A percentile compares a stretch with the other conserved stretches of the same genome.
Evolutionary conservation across 2,888 invertebrate species (phyloP).

Genomic region (Antheraea assamensis): DNA sequence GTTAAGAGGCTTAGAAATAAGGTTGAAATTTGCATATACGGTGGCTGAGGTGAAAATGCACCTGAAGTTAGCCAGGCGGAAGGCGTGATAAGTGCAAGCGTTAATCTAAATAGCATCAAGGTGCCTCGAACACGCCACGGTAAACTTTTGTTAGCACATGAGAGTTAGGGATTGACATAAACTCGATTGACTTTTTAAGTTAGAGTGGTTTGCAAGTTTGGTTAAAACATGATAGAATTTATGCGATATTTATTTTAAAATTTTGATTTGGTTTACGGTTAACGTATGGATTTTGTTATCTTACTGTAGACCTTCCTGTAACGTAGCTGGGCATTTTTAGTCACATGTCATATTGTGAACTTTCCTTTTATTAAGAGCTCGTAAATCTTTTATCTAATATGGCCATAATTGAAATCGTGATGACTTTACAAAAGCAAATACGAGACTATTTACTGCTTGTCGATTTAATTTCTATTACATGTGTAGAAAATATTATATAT

Average conservation of each 20-base stretch:
- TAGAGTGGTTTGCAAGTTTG: constrained; percentile 1
- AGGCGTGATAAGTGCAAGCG: constrained; percentile 70
- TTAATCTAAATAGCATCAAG: constrained; percentile 77
- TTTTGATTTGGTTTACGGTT: background rate
- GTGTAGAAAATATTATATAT: too few species aligned
- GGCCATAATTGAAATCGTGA: too few species aligned
- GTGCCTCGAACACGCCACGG: constrained; percentile 50
- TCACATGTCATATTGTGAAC: too few species aligned
- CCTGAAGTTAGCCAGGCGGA: constrained; percentile 64
- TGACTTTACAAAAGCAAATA: too few species aligned
- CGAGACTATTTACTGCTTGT: too few species aligned
- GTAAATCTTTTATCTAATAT: too few species aligned
- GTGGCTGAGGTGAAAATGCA: constrained; percentile 49
- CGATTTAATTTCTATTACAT: too few species aligned
- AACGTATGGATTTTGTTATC: background rate
- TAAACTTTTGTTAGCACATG: constrained; percentile 41
- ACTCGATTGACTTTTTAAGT: constrained; percentile 29
- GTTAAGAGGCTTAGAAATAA: constrained; percentile 45
- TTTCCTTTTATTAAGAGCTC: too few species aligned
- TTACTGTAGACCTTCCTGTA: background rate
- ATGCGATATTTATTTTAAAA: background rate
- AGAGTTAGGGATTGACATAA: constrained; percentile 32
- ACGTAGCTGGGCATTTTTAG: too few species aligned
- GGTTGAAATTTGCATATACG: constrained; percentile 49
- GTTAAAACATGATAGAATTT: constrained; percentile 1